Evolutionary conservation across 2,888 invertebrate genomes (phyloP), one percentile per base, ranked within the genome.

Genomic region (Lithophane leautieri): DNA sequence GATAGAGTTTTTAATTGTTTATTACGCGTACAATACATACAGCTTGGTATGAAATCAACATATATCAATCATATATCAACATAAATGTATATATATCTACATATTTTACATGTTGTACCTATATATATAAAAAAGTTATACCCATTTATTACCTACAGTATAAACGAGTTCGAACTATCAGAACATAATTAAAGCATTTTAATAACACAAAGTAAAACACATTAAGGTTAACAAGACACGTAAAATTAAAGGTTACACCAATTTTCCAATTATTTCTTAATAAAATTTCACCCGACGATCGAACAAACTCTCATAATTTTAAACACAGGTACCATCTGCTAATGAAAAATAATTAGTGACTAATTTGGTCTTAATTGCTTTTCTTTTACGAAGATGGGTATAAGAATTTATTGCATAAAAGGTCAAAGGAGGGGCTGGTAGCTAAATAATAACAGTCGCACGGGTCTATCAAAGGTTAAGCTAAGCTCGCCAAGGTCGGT

Each of bases 301-400:
- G 65, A 69, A 66, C 34, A 58, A 67, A 78, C 16, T 42, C 72
- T 56, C 65, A 22, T 79, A 62, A 79, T 73, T 83, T 52, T 70
- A 71, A 70, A 72, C 62, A 74, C 74, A 67, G 69, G 66, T 67
- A 73, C 52, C 25, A 58, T 34, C 34, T n/a, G 19, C n/a, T 78
- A 78, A 83, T 80, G 71, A 78, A 78, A 71, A 78, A 25, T 61
- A 52, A 81, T 81, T 83, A 52, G 25, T n/a, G 11, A 56, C 50
- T 68, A 58, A 74, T 70, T 70, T 60, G 8, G 16, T 44, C 16
- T 28, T 74, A 68, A 83, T 83, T 79, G 42, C 62, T 74, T 73
- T 79, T 73, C 42, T 76, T 61, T 12, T 28, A 61, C 25, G 62
- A 58, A 40, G 28, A 44, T 47, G n/a, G 44, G 60, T 50, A 40